Percentiles rank a stretch among this genome's conserved stretches.
phyloP scores from a whole-genome alignment of 2,888 invertebrate genomes.

The Nephrotoma appendiculata region DNA sequence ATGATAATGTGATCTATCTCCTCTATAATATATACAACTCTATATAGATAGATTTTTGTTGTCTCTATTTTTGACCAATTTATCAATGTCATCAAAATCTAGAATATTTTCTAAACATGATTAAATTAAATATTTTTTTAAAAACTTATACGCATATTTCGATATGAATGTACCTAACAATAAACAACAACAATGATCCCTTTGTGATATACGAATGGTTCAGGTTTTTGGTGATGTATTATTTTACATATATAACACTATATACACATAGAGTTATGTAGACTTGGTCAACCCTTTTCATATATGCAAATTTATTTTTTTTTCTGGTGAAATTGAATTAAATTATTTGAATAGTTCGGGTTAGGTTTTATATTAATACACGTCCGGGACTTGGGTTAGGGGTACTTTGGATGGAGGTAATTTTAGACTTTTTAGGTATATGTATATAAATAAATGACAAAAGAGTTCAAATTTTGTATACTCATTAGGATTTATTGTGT shows the following conservation, averaged over 20 bases:
- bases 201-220: neutral
- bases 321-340: neutral
- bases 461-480: neutral
- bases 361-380: neutral
- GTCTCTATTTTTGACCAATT: neutral
- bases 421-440: neutral
- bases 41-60: neutral
- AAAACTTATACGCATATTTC: neutral
- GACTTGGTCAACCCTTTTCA: neutral
- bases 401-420: neutral
- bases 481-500: neutral
- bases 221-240: neutral
- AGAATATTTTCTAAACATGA: neutral
- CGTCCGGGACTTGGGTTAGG: neutral
- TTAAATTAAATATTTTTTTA: neutral
- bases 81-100: neutral
- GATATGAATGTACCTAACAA: neutral
- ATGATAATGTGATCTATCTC: neutral
- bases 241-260: neutral
- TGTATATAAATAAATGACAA: neutral
- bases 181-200: neutral
- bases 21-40: neutral
- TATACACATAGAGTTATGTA: neutral
- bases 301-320: neutral
- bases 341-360: neutral